Percentiles rank a stretch among this genome's conserved stretches.
These are phyloP conservation scores for Synanceia verrucosa DNA, from an alignment of 2,797 vertebrate genomes.

Conservation along the genomic window DNA sequence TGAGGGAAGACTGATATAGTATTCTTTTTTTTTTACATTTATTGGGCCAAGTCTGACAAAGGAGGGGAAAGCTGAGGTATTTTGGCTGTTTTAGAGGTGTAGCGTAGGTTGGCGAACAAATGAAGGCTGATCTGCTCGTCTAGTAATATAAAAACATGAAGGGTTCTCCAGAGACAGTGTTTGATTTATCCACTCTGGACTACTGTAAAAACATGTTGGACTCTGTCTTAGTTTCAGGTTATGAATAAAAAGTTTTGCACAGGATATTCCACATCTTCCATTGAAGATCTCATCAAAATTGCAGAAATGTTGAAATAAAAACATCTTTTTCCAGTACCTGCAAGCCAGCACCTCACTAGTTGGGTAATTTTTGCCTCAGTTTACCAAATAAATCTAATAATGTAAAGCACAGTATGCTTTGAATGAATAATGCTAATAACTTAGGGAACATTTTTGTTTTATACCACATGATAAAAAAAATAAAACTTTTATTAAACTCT, in stretches of 20 bases:
- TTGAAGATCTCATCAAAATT: not conserved
- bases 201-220: too few species aligned
- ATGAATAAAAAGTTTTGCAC: not conserved
- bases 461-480: not conserved
- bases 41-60: not conserved
- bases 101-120: too few species aligned
- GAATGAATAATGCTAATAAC: not conserved
- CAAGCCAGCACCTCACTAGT: not conserved
- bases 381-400: not conserved
- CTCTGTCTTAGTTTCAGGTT: not conserved
- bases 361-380: not conserved
- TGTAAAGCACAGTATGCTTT: not conserved
- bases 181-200: too few species aligned
- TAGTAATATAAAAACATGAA: too few species aligned
- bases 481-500: not conserved
- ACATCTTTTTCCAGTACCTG: not conserved
- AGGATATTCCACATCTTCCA: not conserved
- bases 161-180: too few species aligned
- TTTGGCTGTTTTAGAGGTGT: not conserved
- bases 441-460: fast-evolving
- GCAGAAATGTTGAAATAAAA: not conserved
- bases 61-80: not conserved
- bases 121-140: too few species aligned
- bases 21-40: not conserved
- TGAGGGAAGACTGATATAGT: not conserved